Percentiles rank a stretch among this genome's conserved stretches.
These are phyloP conservation scores for Sialis fuliginosa DNA, from an alignment of 2,888 invertebrate species.

Conservation along the genomic window DNA sequence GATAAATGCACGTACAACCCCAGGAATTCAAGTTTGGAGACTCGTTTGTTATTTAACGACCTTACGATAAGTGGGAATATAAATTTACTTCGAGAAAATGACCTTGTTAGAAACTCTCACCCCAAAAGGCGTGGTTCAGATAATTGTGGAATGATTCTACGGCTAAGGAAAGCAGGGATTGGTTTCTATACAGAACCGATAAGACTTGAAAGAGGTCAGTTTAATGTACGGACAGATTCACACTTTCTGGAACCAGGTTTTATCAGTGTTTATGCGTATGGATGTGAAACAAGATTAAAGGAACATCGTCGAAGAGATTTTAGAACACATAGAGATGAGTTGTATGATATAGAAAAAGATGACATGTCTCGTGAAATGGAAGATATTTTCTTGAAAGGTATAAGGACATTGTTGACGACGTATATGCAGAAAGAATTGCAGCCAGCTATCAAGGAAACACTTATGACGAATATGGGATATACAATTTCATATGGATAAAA, in stretches of 20 bases:
- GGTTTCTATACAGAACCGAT: conserved; percentile 59
- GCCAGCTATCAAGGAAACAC: conserved; percentile 68
- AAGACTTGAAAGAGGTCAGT: conserved; percentile 46
- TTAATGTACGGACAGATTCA: conserved; percentile 60
- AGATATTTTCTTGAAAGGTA: conserved; percentile 68
- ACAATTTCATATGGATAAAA: conserved; percentile 63
- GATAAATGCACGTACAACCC: conserved; percentile 63
- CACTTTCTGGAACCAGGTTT: conserved; percentile 73
- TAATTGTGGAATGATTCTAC: conserved; percentile 41
- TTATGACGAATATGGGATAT: conserved; percentile 77
- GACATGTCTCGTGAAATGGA: conserved; percentile 67
- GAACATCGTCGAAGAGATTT: conserved; percentile 18
- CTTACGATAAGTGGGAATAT: conserved; percentile 63
- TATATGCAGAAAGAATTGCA: conserved; percentile 73
- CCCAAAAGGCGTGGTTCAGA: conserved; percentile 13
- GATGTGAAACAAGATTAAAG: conserved; percentile 39
- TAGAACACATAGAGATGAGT: neutral
- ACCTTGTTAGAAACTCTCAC: conserved; percentile 26
- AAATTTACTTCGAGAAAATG: conserved; percentile 31
- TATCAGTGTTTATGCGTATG: conserved; percentile 71
- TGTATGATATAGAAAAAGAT: conserved; percentile 23
- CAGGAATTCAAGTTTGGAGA: conserved; percentile 53
- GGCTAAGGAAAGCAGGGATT: conserved; percentile 59
- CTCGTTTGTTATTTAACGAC: conserved; percentile 60
- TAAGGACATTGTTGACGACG: conserved; percentile 57